Evolutionary conservation across 2,888 invertebrate species (phyloP).

Genomic region (Plemyria rubiginata): DNA sequence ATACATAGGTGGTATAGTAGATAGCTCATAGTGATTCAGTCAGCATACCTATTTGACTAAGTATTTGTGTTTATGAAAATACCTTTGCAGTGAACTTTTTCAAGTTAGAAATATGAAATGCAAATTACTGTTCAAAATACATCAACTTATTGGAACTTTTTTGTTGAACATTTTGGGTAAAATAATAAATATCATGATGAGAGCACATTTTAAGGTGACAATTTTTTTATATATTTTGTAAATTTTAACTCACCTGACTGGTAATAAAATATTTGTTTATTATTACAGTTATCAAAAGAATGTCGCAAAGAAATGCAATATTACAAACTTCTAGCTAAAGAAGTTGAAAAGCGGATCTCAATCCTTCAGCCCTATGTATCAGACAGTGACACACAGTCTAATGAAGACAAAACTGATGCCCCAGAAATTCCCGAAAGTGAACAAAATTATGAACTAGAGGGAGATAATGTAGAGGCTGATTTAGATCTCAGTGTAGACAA

Average conservation of each 20-base stretch:
- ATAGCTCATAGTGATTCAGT: not conserved
- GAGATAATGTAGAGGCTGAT: conserved; percentile 43
- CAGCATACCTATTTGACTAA: not conserved
- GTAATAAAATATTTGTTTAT: conserved; percentile 28
- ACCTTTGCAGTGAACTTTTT: conserved; percentile 26
- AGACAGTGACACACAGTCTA: conserved; percentile 59
- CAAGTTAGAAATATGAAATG: conserved; percentile 19
- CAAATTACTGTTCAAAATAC: conserved; percentile 21
- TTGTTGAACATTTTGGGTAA: conserved; percentile 27
- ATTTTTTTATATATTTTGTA: conserved; percentile 22
- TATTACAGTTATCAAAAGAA: conserved; percentile 87
- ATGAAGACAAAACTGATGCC: conserved; percentile 62
- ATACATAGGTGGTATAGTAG: too few species aligned
- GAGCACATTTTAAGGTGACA: conserved; percentile 31
- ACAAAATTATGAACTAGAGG: conserved; percentile 51
- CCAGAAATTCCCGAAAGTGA: conserved; percentile 66
- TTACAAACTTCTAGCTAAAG: conserved; percentile 87
- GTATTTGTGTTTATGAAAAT: conserved; percentile 9
- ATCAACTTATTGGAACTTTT: conserved; percentile 18
- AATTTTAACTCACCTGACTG: conserved; percentile 14
- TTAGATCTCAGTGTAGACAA: conserved; percentile 46
- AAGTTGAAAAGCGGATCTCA: conserved; percentile 85
- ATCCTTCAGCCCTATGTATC: conserved; percentile 68
- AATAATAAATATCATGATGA: conserved; percentile 29
- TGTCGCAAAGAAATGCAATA: conserved; percentile 87